Evolutionary conservation across 1,140 invertebrate genomes (phyloP), one percentile per base, ranked within the genome.

Genomic region (Trachymyrmex septentrionalis): DNA sequence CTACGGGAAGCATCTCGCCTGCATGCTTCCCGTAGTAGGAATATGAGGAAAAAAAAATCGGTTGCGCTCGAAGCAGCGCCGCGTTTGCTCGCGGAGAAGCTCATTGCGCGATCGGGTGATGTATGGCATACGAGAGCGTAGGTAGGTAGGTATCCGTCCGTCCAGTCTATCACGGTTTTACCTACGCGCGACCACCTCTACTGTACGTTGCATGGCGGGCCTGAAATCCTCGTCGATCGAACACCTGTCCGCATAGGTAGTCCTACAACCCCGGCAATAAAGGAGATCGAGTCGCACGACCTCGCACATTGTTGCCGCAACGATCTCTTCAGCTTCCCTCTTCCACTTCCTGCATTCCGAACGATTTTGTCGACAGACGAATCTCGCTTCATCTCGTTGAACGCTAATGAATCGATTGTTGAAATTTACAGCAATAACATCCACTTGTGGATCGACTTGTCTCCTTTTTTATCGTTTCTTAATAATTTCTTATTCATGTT

Each of bases 101-200:
- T 85, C 63, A 86, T 88, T 89, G 86, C 87, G 86, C 85, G 88
- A 90, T 87, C 89, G 75, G 64, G 80, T 89, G 89, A 90, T 90
- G 75, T 90, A 90, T 90, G 88, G 86, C 86, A 75, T 81, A 69
- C 86, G 88, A 87, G 72, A 64, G 67, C 76, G 89, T 87, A 90
- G 88, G 86, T 81, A 90, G 88, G 86, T 81, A 89, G 88, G 64
- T 69, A 89, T 76, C 88, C 89, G 30, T 87, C 80, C 63, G 69
- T 88, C 84, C 34, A 59, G n/a, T 24, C 53, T 53, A 59, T 67
- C 44, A 21, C 53, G 19, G 48, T 53, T 72, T 86, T 85, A 80
- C 64, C 53, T 86, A 80, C 64, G 72, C 73, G 80, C 59, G 57
- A 24, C 38, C 80, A 34, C 67, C 38, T 72, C 19, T 7, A 34